Evolutionary conservation across 1,140 invertebrate species (phyloP).

Genomic region (Amphibalanus amphitrite): DNA sequence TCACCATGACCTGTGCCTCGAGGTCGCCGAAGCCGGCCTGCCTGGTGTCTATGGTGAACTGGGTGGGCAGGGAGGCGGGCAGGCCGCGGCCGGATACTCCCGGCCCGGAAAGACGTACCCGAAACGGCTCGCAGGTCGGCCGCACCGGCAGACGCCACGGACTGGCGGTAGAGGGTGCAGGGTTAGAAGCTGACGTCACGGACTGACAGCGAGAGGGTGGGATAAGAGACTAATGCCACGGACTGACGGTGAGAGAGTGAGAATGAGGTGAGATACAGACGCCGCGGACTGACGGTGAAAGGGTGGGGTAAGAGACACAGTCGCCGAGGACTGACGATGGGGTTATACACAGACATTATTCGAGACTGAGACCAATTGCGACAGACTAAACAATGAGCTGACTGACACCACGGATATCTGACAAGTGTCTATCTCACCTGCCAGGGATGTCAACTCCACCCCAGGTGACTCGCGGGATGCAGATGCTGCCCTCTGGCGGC

Average conservation of each 20-base stretch:
- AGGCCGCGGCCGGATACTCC: slow-evolving; percentile 45
- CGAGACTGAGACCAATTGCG: no score
- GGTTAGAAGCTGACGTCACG: no score
- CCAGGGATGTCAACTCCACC: slow-evolving; percentile 53
- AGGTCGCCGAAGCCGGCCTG: slow-evolving; percentile 39
- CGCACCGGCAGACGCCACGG: slow-evolving; percentile 57
- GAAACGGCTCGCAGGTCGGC: slow-evolving; percentile 45
- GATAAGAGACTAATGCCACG: no score
- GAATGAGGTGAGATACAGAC: no score
- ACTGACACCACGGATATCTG: no score
- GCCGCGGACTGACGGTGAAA: no score
- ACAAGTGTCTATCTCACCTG: slow-evolving; percentile 31
- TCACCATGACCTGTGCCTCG: slow-evolving; percentile 43
- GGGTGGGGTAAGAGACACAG: no score
- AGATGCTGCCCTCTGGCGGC: slow-evolving; percentile 46
- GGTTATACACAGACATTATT: no score
- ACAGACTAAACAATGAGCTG: no score
- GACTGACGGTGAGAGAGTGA: no score
- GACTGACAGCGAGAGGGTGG: no score
- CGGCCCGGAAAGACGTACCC: slow-evolving; percentile 45
- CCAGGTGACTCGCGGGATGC: slow-evolving; percentile 56
- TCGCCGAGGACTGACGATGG: no score
- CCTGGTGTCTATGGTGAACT: slow-evolving; percentile 55
- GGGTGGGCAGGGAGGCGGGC: slow-evolving; percentile 46
- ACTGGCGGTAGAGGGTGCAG: slow-evolving; percentile 28